Percentiles rank a stretch among this genome's conserved stretches.
phyloP scores from a whole-genome alignment of 2,888 invertebrate genomes.

The Lepidocyrtinus sp. region DNA sequence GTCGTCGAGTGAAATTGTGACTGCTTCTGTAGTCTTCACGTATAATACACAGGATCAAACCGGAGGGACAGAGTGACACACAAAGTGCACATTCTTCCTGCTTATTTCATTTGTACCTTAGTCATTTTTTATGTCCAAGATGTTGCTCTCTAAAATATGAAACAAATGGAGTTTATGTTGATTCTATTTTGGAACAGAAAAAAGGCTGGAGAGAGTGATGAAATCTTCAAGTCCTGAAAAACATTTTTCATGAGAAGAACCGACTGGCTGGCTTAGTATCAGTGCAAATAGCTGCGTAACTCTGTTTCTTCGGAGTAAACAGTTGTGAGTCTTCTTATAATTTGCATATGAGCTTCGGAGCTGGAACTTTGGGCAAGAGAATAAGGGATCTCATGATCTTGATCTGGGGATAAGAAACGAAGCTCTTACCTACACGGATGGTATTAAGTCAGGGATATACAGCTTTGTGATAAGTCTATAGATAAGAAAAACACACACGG shows the following conservation, averaged over 20 bases:
- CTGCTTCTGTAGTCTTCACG: slow-evolving; percentile 43
- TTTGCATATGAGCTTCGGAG: neutral
- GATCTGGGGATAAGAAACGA: slow-evolving; percentile 1
- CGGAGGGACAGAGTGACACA: neutral
- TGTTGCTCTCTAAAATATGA: too few relatives aligned
- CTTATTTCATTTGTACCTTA: neutral
- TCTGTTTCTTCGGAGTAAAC: neutral
- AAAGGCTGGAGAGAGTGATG: too few relatives aligned
- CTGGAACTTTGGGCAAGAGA: neutral
- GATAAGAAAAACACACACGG: neutral
- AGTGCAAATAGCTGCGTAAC: neutral
- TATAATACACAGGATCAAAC: neutral
- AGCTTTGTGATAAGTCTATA: neutral
- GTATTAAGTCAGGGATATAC: neutral
- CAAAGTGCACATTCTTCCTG: slow-evolving; percentile 1
- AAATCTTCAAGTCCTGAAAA: too few relatives aligned
- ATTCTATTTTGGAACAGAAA: too few relatives aligned
- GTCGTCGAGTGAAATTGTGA: slow-evolving; percentile 49
- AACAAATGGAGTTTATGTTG: too few relatives aligned
- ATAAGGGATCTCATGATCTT: slow-evolving; percentile 8
- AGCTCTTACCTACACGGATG: neutral
- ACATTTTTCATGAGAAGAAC: too few relatives aligned
- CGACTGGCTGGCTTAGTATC: slow-evolving; percentile 2
- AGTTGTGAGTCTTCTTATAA: neutral
- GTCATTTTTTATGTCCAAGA: too few relatives aligned